A percentile compares a stretch with the other conserved stretches of the same genome.
Evolutionary conservation across 2,888 invertebrate genomes (phyloP).

Genomic region (Anarsia innoxiella): DNA sequence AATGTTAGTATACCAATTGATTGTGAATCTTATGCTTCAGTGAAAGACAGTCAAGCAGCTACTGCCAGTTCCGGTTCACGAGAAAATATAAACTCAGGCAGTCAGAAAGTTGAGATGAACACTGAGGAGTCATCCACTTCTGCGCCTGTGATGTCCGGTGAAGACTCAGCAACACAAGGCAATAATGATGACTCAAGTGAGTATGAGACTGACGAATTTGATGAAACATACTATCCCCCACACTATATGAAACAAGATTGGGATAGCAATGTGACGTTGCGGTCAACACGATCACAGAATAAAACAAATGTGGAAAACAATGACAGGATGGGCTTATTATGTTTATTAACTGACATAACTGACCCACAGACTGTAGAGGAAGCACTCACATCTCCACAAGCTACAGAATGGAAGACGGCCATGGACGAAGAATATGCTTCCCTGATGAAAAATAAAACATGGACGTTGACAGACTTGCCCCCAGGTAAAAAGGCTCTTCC

Average conservation of each 20-base stretch:
- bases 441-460: slow-evolving; percentile 18
- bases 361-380: slow-evolving; percentile 18
- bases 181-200: background rate
- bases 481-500: slow-evolving; percentile 16
- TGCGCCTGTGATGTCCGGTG: too few species aligned
- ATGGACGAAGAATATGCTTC: slow-evolving; percentile 19
- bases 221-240: background rate
- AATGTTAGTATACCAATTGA: too few species aligned
- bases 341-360: slow-evolving; percentile 5
- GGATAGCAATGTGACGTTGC: too few species aligned
- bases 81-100: too few species aligned
- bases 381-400: slow-evolving; percentile 13
- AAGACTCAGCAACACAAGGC: background rate
- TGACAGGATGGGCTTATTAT: slow-evolving; percentile 7
- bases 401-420: slow-evolving; percentile 13
- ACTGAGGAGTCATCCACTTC: too few species aligned
- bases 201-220: slow-evolving; percentile 5
- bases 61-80: too few species aligned
- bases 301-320: background rate
- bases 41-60: too few species aligned
- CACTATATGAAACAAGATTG: too few species aligned
- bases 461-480: slow-evolving; percentile 15
- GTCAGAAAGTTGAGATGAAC: too few species aligned
- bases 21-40: too few species aligned
- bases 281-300: background rate